Conservation (phyloP, 1,140 invertebrate genomes). For the Drosophila punjabiensis region DNA sequence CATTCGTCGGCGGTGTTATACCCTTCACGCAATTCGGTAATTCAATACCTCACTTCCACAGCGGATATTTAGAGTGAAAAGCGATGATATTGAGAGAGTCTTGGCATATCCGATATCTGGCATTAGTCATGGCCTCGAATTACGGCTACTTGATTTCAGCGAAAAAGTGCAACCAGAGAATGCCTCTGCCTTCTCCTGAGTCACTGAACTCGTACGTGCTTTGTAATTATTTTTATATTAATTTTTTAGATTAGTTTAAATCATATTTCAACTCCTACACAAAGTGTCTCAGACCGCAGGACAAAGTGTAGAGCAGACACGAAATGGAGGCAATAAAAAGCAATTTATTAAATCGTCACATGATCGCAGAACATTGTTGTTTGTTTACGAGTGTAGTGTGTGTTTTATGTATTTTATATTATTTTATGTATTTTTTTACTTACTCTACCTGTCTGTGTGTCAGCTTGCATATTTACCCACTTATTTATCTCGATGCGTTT, state of each 20-base stretch:
- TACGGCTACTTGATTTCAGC: slow-evolving; percentile 7
- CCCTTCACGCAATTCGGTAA: slow-evolving; percentile 12
- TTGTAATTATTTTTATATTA: not conserved
- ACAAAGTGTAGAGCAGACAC: slow-evolving; percentile 11
- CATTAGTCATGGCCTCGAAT: slow-evolving; percentile 13
- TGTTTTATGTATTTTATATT: not conserved
- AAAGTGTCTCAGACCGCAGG: not conserved
- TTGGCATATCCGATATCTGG: not conserved
- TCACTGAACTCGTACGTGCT: not conserved
- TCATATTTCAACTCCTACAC: no score
- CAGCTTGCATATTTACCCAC: slow-evolving; percentile 29
- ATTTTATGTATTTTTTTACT: slow-evolving; percentile 4
- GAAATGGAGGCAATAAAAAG: slow-evolving; percentile 51
- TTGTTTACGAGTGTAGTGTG: slow-evolving; percentile 21
- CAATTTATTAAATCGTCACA: slow-evolving; percentile 55
- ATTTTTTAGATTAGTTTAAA: not conserved
- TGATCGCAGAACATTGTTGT: slow-evolving; percentile 38
- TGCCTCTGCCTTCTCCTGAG: not conserved
- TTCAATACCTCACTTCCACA: slow-evolving; percentile 16
- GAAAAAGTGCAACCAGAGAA: not conserved
- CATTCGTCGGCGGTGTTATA: slow-evolving; percentile 1
- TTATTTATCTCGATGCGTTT: slow-evolving; percentile 32
- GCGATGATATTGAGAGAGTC: slow-evolving; percentile 2
- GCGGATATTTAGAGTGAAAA: slow-evolving; percentile 15
- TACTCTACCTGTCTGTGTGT: slow-evolving; percentile 14